phyloP scores from a whole-genome alignment of 2,113 vertebrate species.

The Clupea harengus region DNA sequence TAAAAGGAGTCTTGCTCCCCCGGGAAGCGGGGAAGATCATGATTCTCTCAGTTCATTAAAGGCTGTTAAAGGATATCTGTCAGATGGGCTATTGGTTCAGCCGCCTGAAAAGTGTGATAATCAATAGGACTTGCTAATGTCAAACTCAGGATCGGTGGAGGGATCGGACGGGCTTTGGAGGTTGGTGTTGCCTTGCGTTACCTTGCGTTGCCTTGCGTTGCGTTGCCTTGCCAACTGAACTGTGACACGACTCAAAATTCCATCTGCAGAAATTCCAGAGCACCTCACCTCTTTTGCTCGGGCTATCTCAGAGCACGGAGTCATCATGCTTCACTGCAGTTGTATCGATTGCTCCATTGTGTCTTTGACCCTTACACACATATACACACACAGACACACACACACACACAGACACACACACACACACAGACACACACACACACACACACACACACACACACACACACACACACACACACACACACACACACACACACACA shows the following conservation, averaged over 20 bases:
- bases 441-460: neutral
- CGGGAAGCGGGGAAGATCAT: conserved; percentile 28
- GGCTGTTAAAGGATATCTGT: conserved; percentile 42
- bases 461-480: neutral
- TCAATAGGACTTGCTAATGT: conserved; percentile 42
- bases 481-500: neutral
- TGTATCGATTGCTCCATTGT: conserved; percentile 37
- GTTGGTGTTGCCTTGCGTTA: neutral
- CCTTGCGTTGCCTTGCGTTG: neutral
- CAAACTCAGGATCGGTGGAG: conserved; percentile 20
- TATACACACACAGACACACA: neutral
- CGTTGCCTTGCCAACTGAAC: neutral
- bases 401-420: neutral
- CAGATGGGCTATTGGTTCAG: conserved; percentile 40
- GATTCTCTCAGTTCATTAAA: conserved; percentile 43
- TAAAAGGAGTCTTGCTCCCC: conserved; percentile 23
- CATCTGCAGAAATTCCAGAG: conserved; percentile 11
- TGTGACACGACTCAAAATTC: neutral
- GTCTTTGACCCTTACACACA: conserved; percentile 31
- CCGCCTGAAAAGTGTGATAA: conserved; percentile 45
- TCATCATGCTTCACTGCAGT: conserved; percentile 38
- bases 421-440: neutral
- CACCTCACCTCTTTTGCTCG: neutral
- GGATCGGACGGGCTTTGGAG: neutral
- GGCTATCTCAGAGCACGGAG: neutral